Percentiles rank a stretch among this genome's conserved stretches.
These are phyloP conservation scores for Megamerina dolium DNA, from an alignment of 2,888 invertebrate genomes.

Conservation along the genomic window DNA sequence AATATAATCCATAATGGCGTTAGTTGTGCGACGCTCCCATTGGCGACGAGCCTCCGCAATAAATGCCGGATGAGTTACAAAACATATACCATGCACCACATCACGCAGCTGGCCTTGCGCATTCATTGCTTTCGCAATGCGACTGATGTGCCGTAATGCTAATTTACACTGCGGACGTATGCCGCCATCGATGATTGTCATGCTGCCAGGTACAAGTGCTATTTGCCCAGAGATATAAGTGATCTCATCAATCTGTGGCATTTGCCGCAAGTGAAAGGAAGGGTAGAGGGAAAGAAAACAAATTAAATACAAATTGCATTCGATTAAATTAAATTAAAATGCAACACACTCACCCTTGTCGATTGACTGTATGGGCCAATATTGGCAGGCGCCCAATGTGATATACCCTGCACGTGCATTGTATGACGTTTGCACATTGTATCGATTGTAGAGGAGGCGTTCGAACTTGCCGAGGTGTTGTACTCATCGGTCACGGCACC, in stretches of 20 bases:
- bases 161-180: conserved; percentile 76
- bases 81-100: conserved; percentile 84
- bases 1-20: conserved; percentile 81
- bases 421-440: conserved; percentile 57
- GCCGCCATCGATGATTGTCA: conserved; percentile 70
- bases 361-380: conserved; percentile 96
- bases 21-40: conserved; percentile 76
- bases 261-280: neutral
- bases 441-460: conserved; percentile 6
- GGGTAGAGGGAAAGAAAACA: neutral
- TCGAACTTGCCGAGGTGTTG: conserved; percentile 12
- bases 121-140: conserved; percentile 76
- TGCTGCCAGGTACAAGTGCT: conserved; percentile 76
- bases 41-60: conserved; percentile 71
- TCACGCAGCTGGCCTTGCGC: conserved; percentile 69
- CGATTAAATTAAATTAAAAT: neutral
- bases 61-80: conserved; percentile 66
- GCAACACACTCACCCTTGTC: conserved; percentile 61
- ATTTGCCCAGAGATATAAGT: conserved; percentile 90
- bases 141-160: conserved; percentile 73
- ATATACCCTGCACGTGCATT: conserved; percentile 92
- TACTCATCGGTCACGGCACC: conserved; percentile 19
- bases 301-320: too few species aligned
- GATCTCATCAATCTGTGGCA: conserved; percentile 66
- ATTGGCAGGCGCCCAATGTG: conserved; percentile 97